Conservation (phyloP, 2,797 vertebrate species). For the Typhlichthys subterraneus region DNA sequence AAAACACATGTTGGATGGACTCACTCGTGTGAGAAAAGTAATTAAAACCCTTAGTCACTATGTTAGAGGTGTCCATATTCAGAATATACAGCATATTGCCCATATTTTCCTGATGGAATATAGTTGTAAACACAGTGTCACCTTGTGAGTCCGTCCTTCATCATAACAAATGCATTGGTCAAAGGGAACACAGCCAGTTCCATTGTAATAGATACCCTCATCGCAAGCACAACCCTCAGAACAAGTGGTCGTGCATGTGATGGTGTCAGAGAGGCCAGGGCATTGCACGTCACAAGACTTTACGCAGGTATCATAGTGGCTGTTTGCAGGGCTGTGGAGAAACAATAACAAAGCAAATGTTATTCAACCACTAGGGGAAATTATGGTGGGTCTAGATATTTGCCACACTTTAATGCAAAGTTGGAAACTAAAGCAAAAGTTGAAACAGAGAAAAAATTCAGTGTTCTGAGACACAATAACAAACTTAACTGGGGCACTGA, state of each 20-base stretch:
- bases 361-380: too few species aligned
- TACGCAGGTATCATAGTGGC: constrained; percentile 73
- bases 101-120: background rate
- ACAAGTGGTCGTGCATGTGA: constrained; percentile 40
- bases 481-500: constrained; percentile 8
- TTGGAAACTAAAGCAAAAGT: too few species aligned
- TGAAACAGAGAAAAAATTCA: too few species aligned
- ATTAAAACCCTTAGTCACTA: too few species aligned
- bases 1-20: constrained; percentile 8
- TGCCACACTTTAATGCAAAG: too few species aligned
- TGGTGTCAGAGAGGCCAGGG: constrained; percentile 33
- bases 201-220: constrained; percentile 56
- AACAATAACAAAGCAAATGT: background rate
- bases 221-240: constrained; percentile 77
- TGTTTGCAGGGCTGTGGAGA: constrained; percentile 63
- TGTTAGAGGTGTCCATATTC: background rate
- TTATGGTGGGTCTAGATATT: background rate
- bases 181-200: constrained; percentile 65
- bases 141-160: constrained; percentile 43
- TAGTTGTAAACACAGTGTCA: background rate
- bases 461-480: too few species aligned
- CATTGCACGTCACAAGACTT: constrained; percentile 62
- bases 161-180: constrained; percentile 72
- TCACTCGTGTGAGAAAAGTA: background rate
- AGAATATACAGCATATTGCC: background rate